phyloP scores from a whole-genome alignment of 92 coral and sea anemone species.

The Paramuricea clavata region DNA sequence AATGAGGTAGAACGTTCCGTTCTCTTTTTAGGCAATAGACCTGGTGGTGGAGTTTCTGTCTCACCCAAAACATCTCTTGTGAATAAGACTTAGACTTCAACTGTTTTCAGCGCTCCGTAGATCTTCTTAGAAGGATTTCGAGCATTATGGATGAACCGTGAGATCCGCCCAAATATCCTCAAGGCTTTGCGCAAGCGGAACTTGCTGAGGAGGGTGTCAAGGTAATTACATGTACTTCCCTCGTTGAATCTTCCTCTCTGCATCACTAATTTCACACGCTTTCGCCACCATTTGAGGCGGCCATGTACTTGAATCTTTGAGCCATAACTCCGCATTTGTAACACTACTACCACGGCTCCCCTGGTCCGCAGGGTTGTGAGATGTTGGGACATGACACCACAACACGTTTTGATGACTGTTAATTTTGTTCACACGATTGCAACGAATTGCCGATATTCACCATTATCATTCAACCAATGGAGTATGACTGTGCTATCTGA shows the following conservation, averaged over 20 bases:
- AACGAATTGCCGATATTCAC: conserved; percentile 54
- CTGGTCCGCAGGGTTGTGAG: conserved; percentile 63
- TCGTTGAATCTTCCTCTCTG: conserved; percentile 47
- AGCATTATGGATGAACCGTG: conserved; percentile 46
- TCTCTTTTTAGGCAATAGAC: conserved; percentile 29
- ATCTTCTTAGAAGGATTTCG: conserved; percentile 15
- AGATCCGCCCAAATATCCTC: conserved; percentile 51
- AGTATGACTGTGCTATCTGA: background rate
- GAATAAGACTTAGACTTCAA: too few species aligned
- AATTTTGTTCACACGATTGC: conserved; percentile 54
- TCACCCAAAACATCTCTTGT: too few species aligned
- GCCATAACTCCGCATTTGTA: conserved; percentile 48
- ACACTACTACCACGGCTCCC: conserved; percentile 60
- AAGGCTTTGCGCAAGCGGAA: conserved; percentile 45
- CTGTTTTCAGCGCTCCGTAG: too few species aligned
- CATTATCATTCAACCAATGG: conserved; percentile 30
- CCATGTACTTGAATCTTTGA: conserved; percentile 51
- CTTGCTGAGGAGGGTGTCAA: conserved; percentile 32
- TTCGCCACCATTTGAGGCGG: conserved; percentile 45
- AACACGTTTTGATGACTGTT: conserved; percentile 25
- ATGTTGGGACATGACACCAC: conserved; percentile 66
- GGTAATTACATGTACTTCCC: conserved; percentile 17
- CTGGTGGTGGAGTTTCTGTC: background rate
- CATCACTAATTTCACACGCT: conserved; percentile 27
- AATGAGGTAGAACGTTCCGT: conserved; percentile 36